Percentiles rank a stretch among this genome's conserved stretches.
These are phyloP conservation scores for Acanthurus lineatus DNA, from an alignment of 2,797 vertebrate species.

Conservation along the genomic window DNA sequence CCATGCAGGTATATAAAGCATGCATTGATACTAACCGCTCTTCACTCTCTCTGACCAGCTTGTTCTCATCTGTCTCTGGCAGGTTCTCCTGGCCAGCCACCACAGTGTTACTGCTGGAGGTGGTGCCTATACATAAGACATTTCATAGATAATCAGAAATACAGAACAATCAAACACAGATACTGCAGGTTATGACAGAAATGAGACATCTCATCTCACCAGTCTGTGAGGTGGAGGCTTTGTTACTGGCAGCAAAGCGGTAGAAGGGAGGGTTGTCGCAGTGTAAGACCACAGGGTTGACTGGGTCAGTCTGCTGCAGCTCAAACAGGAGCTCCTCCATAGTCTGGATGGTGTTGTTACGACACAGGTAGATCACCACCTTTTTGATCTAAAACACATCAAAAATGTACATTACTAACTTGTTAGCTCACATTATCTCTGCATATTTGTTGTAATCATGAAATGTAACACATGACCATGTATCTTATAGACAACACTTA, in stretches of 20 bases:
- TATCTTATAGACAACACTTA: conserved; percentile 79
- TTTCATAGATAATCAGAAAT: neutral
- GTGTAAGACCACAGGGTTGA: conserved; percentile 97
- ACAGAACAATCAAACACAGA: conserved; percentile 22
- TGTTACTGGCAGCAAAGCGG: conserved; percentile 96
- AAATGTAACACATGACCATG: neutral
- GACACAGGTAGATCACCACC: conserved; percentile 96
- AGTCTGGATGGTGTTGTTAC: conserved; percentile 98
- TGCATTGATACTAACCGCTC: conserved; percentile 88
- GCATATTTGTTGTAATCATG: neutral
- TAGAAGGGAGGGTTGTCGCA: conserved; percentile 99
- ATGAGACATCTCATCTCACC: conserved; percentile 80
- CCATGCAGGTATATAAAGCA: neutral
- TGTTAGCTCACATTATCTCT: neutral
- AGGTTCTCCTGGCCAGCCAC: conserved; percentile 96
- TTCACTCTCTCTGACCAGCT: conserved; percentile 91
- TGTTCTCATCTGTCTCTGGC: conserved; percentile 91
- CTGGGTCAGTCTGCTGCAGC: conserved; percentile 97
- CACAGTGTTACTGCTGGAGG: conserved; percentile 97
- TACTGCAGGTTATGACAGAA: neutral
- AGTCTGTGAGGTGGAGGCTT: conserved; percentile 93
- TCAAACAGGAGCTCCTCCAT: conserved; percentile 99
- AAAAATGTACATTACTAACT: conserved; percentile 5
- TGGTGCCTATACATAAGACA: conserved; percentile 88
- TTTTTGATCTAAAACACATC: conserved; percentile 93